phyloP scores from a whole-genome alignment of 2,113 vertebrate genomes.

The Sprattus sprattus region DNA sequence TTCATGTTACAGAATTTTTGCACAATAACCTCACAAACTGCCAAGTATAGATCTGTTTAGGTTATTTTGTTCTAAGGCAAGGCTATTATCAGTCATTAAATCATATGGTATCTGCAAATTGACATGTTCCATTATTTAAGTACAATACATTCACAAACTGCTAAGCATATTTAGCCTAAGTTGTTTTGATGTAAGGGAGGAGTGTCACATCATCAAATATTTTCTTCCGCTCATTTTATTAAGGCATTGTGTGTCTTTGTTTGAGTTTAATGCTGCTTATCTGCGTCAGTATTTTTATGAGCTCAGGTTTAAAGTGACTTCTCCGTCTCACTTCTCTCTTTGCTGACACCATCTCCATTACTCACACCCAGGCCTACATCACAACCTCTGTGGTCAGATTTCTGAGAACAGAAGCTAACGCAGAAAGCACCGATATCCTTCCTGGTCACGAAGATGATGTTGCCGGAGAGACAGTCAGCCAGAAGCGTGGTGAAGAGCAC shows the following conservation, averaged over 20 bases:
- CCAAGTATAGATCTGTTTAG: no score
- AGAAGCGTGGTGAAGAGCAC: conserved; percentile 15
- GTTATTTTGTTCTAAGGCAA: no score
- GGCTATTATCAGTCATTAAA: no score
- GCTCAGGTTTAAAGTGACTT: neutral
- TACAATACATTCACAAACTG: neutral
- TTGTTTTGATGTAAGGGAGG: neutral
- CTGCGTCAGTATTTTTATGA: neutral
- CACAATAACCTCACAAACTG: no score
- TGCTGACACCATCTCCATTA: neutral
- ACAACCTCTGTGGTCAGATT: conserved; percentile 63
- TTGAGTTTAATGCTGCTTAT: neutral
- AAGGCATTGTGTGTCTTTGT: neutral
- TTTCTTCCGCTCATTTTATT: neutral
- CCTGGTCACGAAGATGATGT: conserved; percentile 20
- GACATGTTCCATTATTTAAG: neutral
- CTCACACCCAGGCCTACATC: conserved; percentile 59
- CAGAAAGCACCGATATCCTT: conserved; percentile 8
- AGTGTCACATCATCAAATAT: neutral
- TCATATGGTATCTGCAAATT: neutral
- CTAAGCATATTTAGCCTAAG: neutral
- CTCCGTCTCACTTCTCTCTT: neutral
- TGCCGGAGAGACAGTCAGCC: neutral
- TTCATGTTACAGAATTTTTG: no score
- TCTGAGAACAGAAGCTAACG: conserved; percentile 54